A percentile compares a stretch with the other conserved stretches of the same genome.
phyloP scores from a whole-genome alignment of 2,888 invertebrate species.

The Melitaea athalia region DNA sequence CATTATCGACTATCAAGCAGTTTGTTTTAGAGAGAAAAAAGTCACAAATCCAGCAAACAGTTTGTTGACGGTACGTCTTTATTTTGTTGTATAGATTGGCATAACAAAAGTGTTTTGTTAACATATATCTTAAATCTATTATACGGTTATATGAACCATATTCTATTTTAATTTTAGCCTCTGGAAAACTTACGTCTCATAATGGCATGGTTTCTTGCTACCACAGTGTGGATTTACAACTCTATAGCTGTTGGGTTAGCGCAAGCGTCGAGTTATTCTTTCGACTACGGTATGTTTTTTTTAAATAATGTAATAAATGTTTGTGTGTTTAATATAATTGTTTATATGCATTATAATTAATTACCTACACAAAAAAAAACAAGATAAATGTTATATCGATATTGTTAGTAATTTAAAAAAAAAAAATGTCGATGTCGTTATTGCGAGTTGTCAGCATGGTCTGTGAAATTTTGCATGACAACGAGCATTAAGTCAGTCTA shows the following conservation, averaged over 20 bases:
- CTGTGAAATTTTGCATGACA: conserved; percentile 68
- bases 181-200: conserved; percentile 81
- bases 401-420: conserved; percentile 3
- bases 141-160: not conserved
- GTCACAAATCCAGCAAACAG: conserved; percentile 83
- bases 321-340: conserved; percentile 9
- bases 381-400: conserved; percentile 29
- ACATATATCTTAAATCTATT: no score
- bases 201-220: conserved; percentile 82
- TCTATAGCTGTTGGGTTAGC: conserved; percentile 76
- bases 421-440: conserved; percentile 56
- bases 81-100: no score
- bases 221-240: conserved; percentile 82
- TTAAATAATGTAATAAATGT: conserved; percentile 3
- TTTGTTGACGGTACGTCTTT: conserved; percentile 80
- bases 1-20: conserved; percentile 94
- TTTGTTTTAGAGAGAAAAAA: conserved; percentile 88
- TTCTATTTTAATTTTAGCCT: conserved; percentile 69
- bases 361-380: conserved; percentile 7
- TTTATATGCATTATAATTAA: conserved; percentile 9
- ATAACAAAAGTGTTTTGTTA: no score
- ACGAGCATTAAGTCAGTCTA: conserved; percentile 52
- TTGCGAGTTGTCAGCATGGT: conserved; percentile 71
- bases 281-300: conserved; percentile 66
- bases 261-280: conserved; percentile 74